Evolutionary conservation across 1,140 invertebrate species (phyloP).

Genomic region (Yoshiicerus persimilis): DNA sequence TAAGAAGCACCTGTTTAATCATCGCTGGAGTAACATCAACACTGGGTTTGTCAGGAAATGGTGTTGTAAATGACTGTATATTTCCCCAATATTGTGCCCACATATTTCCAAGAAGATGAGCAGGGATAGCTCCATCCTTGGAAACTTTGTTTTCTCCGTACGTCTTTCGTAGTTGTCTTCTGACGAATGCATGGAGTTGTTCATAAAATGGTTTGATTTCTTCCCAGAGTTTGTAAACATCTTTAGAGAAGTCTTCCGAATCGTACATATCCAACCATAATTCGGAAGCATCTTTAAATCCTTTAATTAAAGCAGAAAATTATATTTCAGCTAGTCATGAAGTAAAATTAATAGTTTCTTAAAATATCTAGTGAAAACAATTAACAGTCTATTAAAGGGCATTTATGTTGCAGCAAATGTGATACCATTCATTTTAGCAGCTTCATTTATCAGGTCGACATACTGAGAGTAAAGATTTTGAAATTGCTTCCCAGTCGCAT

Average conservation of each 20-base stretch:
- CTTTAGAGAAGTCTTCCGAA: conserved; percentile 61
- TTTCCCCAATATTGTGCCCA: conserved; percentile 90
- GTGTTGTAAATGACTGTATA: conserved; percentile 70
- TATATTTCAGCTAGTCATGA: neutral
- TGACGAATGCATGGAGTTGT: conserved; percentile 84
- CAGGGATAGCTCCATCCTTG: conserved; percentile 76
- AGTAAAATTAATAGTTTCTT: too few species aligned
- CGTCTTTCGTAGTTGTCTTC: conserved; percentile 68
- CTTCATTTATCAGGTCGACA: conserved; percentile 75
- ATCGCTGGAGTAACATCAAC: conserved; percentile 74
- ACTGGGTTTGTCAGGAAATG: conserved; percentile 68
- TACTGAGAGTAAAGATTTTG: conserved; percentile 68
- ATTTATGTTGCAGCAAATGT: neutral
- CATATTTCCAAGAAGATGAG: conserved; percentile 91
- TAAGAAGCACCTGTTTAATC: conserved; percentile 61
- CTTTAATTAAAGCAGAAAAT: neutral
- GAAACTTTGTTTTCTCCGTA: conserved; percentile 66
- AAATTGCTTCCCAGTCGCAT: conserved; percentile 69
- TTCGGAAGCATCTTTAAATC: conserved; percentile 30
- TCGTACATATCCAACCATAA: conserved; percentile 58
- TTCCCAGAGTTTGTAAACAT: conserved; percentile 69
- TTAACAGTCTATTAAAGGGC: too few species aligned
- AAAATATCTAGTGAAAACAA: too few species aligned
- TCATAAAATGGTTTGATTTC: conserved; percentile 79
- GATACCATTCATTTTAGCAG: conserved; percentile 78